Base-by-base conservation (phyloP, 2,113 vertebrate genomes). In the Emydura subglobosa region DNA sequence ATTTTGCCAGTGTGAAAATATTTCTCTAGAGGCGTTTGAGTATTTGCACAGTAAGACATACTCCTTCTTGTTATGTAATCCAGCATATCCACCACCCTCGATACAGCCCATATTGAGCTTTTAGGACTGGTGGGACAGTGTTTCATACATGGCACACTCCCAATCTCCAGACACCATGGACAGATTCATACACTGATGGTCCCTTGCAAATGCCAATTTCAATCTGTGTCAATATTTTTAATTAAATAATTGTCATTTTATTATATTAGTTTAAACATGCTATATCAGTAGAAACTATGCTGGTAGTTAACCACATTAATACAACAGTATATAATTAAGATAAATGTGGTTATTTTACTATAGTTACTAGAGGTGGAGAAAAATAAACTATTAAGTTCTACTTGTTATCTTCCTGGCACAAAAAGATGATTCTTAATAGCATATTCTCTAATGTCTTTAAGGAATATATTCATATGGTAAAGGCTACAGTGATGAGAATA, bases 181-280 rank as follows among this genome's bases (percentile, higher is more conserved):
- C 29, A 2, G 10, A 84, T 78, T 44, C 82, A 1, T 72, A 80
- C 22, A 61, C 19, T 0, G 0, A 0, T 53, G 3, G 3, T 51
- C 22, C 31, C 49, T 86, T 89, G 42, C 83, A 2, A 55, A 13
- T 59, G 5, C 61, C 54, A 1, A 54, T 82, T 8, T 19, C 25
- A 61, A 50, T 55, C 72, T 89, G 34, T 7, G 59, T 80, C 29
- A 44, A n/a, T 25, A 86, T 7, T 7, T 79, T 90, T 76, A 51
- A 87, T 59, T 7, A 31, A 10, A 7, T 39, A 79, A 53, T 8
- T 59, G 13, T 19, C 4, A 49, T 86, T 76, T n/a, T 17, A 39
- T 76, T 87, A 89, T 76, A 19, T 1, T 1, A 89, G 3, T 82
- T 86, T 53, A 44, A 74, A 81, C 8, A 1, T 68, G 95, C 65